Conservation (phyloP, 1,140 invertebrate genomes). For the Metopolophium dirhodum region DNA sequence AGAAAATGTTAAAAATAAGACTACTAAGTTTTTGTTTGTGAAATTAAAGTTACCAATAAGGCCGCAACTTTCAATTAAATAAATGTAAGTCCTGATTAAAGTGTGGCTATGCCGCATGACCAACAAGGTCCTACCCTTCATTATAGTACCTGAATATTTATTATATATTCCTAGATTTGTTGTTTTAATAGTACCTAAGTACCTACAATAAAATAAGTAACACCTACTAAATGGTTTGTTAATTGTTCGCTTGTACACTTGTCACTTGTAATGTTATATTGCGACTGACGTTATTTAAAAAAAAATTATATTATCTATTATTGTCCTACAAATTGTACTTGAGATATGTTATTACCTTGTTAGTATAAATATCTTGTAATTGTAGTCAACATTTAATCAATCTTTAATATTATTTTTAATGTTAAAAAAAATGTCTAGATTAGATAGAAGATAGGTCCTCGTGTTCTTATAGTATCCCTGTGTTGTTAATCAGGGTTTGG, state of each 20-base stretch:
- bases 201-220: background rate
- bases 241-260: background rate
- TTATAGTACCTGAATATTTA: background rate
- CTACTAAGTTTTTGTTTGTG: background rate
- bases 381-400: background rate
- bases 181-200: background rate
- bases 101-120: background rate
- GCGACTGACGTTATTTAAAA: no score
- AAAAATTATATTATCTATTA: no score
- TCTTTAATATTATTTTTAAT: background rate
- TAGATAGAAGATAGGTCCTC: no score
- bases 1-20: background rate
- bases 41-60: background rate
- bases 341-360: background rate
- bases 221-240: background rate
- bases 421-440: background rate
- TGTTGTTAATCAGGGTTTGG: background rate
- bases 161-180: background rate
- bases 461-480: background rate
- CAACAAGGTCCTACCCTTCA: background rate
- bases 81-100: background rate
- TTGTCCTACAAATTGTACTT: background rate
- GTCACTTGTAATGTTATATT: background rate
- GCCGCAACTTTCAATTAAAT: background rate
- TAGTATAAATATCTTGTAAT: background rate